A percentile compares a stretch with the other conserved stretches of the same genome.
These are phyloP conservation scores for Agrotis segetum DNA, from an alignment of 2,888 invertebrate genomes.

Conservation along the genomic window DNA sequence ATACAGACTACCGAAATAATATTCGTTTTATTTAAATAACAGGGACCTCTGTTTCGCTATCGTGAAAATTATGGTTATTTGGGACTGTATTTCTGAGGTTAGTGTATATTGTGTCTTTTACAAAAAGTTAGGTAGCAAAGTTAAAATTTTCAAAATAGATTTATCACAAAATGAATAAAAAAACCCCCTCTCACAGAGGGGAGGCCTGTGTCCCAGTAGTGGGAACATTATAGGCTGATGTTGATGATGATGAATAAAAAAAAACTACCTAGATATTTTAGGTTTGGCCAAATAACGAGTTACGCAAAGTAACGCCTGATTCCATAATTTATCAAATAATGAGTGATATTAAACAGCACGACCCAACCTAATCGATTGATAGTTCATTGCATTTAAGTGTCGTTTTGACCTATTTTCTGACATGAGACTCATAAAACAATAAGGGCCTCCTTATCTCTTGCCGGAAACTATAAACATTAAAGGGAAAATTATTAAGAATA, in stretches of 20 bases:
- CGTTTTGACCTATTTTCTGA: slow-evolving; percentile 45
- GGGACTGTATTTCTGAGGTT: slow-evolving; percentile 2
- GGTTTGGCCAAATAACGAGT: neutral
- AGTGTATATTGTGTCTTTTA: neutral
- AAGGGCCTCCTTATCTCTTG: slow-evolving; percentile 39
- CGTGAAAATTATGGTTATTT: neutral
- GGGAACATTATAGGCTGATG: no score
- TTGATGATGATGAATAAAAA: no score
- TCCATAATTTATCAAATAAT: no score
- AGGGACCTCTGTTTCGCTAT: neutral
- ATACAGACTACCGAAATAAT: slow-evolving; percentile 11
- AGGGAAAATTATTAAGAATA: slow-evolving; percentile 17
- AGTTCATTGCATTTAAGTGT: slow-evolving; percentile 36
- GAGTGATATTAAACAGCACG: slow-evolving; percentile 16
- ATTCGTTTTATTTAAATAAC: slow-evolving; percentile 32
- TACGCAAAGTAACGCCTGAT: no score
- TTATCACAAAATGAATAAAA: neutral
- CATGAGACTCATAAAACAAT: slow-evolving; percentile 48
- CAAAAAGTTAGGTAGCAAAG: no score
- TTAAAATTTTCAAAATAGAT: neutral
- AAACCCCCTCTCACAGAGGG: no score
- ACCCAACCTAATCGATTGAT: slow-evolving; percentile 36
- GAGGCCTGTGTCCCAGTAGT: no score
- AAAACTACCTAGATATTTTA: neutral
- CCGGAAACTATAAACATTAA: slow-evolving; percentile 31